Conservation (phyloP, 2,797 vertebrate genomes). For the Lepidocolaptes lacrymiger region DNA sequence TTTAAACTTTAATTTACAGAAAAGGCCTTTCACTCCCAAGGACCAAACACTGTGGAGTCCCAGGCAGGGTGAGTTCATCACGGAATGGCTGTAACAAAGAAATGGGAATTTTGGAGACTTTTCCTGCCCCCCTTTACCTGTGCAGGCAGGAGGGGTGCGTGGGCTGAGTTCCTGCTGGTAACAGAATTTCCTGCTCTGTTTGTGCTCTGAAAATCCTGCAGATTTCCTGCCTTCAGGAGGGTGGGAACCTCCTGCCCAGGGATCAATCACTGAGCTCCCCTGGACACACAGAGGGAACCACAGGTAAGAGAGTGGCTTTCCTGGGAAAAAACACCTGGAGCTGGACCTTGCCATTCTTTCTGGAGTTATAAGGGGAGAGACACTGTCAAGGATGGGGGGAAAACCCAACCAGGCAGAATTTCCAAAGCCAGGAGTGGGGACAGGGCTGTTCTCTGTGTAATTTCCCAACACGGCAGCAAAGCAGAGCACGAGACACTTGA, state of each 20-base stretch:
- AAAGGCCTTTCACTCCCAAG: not conserved
- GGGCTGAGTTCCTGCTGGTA: rapidly evolving
- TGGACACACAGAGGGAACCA: not conserved
- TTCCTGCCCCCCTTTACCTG: not conserved
- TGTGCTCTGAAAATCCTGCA: not conserved
- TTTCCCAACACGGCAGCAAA: not conserved
- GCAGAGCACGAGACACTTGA: not conserved
- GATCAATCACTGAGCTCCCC: not conserved
- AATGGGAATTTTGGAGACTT: not conserved
- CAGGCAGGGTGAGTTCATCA: not conserved
- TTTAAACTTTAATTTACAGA: not conserved
- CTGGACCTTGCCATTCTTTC: rapidly evolving
- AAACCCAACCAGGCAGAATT: not conserved
- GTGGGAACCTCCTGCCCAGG: not conserved
- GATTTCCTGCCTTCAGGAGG: not conserved
- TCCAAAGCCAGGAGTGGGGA: not conserved
- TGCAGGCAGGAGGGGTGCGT: not conserved
- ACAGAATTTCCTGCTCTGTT: not conserved
- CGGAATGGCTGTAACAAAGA: rapidly evolving
- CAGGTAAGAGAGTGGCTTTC: not conserved
- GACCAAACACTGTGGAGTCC: not conserved
- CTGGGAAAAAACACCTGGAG: too few species aligned
- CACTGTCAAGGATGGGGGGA: not conserved
- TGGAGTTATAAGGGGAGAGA: not conserved
- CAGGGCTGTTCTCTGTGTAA: not conserved